These are phyloP conservation scores for Stenopsyche tienmushanensis DNA, from an alignment of 1,140 invertebrate species.

Conservation along the genomic window DNA sequence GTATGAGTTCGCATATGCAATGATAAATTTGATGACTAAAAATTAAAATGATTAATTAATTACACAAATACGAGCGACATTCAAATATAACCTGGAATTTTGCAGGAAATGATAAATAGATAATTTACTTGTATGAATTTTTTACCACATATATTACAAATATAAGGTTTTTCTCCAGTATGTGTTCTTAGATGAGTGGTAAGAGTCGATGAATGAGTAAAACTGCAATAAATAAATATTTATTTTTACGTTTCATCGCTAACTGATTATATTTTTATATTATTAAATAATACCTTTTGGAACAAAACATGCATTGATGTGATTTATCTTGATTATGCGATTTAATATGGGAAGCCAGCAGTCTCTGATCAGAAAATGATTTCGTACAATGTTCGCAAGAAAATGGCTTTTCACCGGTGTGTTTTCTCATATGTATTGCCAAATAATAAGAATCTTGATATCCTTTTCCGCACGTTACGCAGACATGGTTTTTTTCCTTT, in stretches of 20 bases:
- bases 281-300: conserved; percentile 36
- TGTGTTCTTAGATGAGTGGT: conserved; percentile 33
- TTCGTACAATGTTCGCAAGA: conserved; percentile 38
- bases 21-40: conserved; percentile 36
- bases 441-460: conserved; percentile 32
- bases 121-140: conserved; percentile 8
- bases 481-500: conserved; percentile 23
- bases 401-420: conserved; percentile 43
- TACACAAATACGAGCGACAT: background rate
- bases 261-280: background rate
- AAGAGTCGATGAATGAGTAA: conserved; percentile 33
- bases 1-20: conserved; percentile 37
- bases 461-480: conserved; percentile 30
- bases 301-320: conserved; percentile 38
- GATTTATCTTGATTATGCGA: conserved; percentile 41
- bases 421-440: conserved; percentile 38
- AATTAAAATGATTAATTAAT: background rate
- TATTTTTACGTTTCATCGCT: background rate
- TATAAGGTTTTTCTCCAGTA: conserved; percentile 26
- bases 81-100: background rate
- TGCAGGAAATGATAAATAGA: background rate
- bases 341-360: conserved; percentile 37
- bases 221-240: conserved; percentile 20
- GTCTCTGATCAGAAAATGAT: conserved; percentile 38
- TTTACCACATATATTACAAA: conserved; percentile 21